Evolutionary conservation across 2,797 vertebrate species (phyloP), one percentile per base, ranked within the genome.

Genomic region (Myotis vivesi): DNA sequence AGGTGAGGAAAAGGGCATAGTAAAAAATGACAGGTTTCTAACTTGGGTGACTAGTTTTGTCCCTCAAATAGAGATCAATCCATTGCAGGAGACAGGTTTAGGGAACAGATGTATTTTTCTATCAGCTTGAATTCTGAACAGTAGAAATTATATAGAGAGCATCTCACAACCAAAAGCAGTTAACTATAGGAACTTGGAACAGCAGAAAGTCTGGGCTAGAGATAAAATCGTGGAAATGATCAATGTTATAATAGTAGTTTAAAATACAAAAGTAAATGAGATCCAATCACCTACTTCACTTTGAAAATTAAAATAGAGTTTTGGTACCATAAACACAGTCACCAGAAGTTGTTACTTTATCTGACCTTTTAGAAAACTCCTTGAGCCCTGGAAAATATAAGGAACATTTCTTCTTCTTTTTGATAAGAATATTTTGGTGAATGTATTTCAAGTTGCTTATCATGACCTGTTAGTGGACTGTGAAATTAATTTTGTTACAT

Each of bases 401-500:
- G 28, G 19, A 3, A 22, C 33, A 62, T 36, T 93, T 79, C n/a
- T 66, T 12, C 2, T 49, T 11, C 6, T 25, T 69, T 94, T 44
- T 72, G 46, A 66, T 44, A 89, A 94, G n/a, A 82, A 68, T 69
- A 72, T 72, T 87, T 82, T 55, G 66, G 19, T 41, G 25, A 94
- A 6, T 69, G 6, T 0, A 84, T 95, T 94, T 64, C 62, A 90
- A 84, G 91, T 64, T 87, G 25, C 33, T 7, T 66, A n/a, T 89
- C 36, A 53, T 38, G 15, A 17, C 5, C 30, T 72, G 2, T 83
- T 79, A 71, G 15, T 87, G 3, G 33, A 59, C 53, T 72, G 0
- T 66, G 25, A 89, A 94, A 79, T 73, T 89, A 91, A 93, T 72
- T 72, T 72, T 55, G n/a, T 59, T 59, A 12, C 22, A 57, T 25